A percentile compares a stretch with the other conserved stretches of the same genome.
phyloP scores from a whole-genome alignment of 2,888 invertebrate genomes.

The Lordiphosa fenestrarum region DNA sequence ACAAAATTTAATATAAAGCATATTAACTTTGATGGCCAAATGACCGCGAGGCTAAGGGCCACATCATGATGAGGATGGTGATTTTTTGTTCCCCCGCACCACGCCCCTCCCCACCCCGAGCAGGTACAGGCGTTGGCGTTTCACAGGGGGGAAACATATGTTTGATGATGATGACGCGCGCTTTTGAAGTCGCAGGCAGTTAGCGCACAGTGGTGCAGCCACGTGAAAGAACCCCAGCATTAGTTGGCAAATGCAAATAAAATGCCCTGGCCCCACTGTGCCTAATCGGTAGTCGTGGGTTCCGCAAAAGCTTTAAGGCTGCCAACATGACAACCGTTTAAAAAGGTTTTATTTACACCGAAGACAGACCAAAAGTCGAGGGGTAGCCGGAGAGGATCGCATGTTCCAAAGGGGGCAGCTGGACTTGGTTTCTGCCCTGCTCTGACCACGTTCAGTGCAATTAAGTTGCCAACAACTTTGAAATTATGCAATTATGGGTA shows the following conservation, averaged over 20 bases:
- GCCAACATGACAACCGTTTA: conserved; percentile 76
- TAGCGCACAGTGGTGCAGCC: conserved; percentile 33
- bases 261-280: conserved; percentile 1
- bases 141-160: conserved; percentile 47
- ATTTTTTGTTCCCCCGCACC: conserved; percentile 8
- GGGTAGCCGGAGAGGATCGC: not conserved
- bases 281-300: conserved; percentile 45
- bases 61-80: conserved; percentile 16
- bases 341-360: conserved; percentile 75
- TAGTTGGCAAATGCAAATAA: too few relatives aligned
- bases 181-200: conserved; percentile 60
- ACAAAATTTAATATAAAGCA: conserved; percentile 70
- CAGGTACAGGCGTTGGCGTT: conserved; percentile 50
- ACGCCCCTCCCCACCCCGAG: not conserved
- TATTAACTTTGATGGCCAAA: conserved; percentile 70
- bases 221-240: too few relatives aligned
- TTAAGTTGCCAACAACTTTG: conserved; percentile 80
- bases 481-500: conserved; percentile 79
- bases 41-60: conserved; percentile 48
- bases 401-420: conserved; percentile 9
- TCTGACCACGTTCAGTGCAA: conserved; percentile 60
- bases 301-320: conserved; percentile 29
- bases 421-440: not conserved
- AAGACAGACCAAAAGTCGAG: conserved; percentile 32
- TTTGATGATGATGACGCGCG: conserved; percentile 62